Evolutionary conservation across 2,113 vertebrate species (phyloP).

Genomic region (Dasypus novemcinctus): DNA sequence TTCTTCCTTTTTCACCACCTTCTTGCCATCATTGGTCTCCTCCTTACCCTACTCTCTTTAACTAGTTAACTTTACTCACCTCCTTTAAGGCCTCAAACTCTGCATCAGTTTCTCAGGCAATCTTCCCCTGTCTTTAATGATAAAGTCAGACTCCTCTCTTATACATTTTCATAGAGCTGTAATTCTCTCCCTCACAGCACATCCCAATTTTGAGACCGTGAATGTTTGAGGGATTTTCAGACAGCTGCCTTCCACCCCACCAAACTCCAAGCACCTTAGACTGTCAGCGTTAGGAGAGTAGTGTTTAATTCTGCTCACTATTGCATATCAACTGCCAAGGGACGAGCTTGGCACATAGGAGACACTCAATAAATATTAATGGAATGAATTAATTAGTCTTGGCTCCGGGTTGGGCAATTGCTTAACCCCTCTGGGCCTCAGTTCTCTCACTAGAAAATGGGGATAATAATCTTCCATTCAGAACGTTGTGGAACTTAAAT

Average conservation of each 20-base stretch:
- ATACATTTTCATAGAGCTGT: neutral
- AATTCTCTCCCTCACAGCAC: neutral
- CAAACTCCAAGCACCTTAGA: neutral
- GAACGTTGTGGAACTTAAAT: neutral
- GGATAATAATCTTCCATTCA: neutral
- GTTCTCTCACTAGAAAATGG: neutral
- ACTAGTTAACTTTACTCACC: neutral
- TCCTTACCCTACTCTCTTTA: neutral
- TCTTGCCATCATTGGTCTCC: neutral
- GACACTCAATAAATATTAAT: neutral
- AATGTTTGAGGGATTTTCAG: neutral
- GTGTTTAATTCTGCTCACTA: neutral
- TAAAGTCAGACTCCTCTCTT: neutral
- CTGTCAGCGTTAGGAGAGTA: neutral
- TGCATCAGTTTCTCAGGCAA: neutral
- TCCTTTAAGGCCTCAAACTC: neutral
- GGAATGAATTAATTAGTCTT: neutral
- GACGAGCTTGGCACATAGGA: neutral
- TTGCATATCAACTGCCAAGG: neutral
- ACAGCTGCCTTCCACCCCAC: neutral
- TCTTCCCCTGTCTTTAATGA: neutral
- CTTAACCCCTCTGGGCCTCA: neutral
- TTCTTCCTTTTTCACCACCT: neutral
- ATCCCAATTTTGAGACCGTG: neutral
- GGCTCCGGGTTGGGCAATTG: neutral